A percentile compares a stretch with the other conserved stretches of the same genome.
Evolutionary conservation across 2,113 vertebrate species (phyloP).

Genomic region (Dipodomys ordii): DNA sequence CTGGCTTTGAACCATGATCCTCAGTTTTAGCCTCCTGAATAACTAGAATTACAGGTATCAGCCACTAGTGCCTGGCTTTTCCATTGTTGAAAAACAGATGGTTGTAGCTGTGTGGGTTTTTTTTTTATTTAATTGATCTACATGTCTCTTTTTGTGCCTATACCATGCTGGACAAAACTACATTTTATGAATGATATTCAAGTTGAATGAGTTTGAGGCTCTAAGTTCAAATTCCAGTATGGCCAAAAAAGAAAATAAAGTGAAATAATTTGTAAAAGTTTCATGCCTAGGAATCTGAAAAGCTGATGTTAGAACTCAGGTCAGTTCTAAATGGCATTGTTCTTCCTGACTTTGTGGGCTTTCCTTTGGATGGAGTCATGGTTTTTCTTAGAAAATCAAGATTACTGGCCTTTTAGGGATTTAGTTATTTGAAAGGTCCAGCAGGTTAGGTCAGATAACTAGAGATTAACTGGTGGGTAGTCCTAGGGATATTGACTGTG

Average conservation of each 20-base stretch:
- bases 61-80: no score
- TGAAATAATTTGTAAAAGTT: conserved; percentile 14
- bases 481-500: neutral
- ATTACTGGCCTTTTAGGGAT: neutral
- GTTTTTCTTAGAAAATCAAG: conserved; percentile 8
- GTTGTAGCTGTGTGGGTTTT: no score
- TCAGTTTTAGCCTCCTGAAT: no score
- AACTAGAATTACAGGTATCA: no score
- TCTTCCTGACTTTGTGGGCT: conserved; percentile 15
- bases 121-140: no score
- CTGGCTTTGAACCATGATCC: no score
- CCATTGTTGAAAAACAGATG: no score
- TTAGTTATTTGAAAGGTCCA: conserved; percentile 36
- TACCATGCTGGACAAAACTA: no score
- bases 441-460: neutral
- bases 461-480: neutral
- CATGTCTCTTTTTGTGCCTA: no score
- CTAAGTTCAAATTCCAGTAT: no score
- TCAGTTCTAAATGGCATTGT: conserved; percentile 30
- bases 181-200: no score
- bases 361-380: conserved; percentile 10
- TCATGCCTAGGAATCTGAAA: conserved; percentile 2
- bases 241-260: neutral
- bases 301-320: conserved; percentile 46
- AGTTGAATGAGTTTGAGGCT: no score